A percentile compares a stretch with the other conserved stretches of the same genome.
Conservation (phyloP, 2,113 vertebrate genomes). For the Lasiurus cinereus region DNA sequence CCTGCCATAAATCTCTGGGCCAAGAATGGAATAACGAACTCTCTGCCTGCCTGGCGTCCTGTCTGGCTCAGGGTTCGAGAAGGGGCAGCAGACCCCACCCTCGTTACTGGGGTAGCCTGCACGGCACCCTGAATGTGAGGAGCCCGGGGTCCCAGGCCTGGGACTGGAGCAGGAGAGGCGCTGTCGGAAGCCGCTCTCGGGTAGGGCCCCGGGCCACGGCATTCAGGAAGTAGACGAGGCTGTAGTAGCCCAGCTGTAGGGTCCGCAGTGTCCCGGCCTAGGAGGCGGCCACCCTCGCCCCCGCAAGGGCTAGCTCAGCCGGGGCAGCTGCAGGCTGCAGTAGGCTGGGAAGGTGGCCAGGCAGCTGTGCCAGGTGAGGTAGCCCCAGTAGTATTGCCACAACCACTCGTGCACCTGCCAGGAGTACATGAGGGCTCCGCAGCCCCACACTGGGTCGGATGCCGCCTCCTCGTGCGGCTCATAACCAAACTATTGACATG, state of each 20-base stretch:
- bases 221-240: conserved; percentile 76
- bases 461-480: neutral
- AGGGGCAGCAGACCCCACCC: conserved; percentile 72
- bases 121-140: neutral
- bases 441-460: neutral
- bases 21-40: conserved; percentile 95
- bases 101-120: neutral
- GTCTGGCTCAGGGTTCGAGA: conserved; percentile 73
- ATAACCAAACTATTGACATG: conserved; percentile 31
- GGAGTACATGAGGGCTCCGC: conserved; percentile 87
- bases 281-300: neutral
- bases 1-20: conserved; percentile 96
- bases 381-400: conserved; percentile 94
- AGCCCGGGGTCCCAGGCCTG: conserved; percentile 46
- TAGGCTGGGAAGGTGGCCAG: conserved; percentile 84
- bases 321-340: conserved; percentile 48
- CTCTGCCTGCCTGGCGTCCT: conserved; percentile 90
- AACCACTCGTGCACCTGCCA: conserved; percentile 94
- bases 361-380: conserved; percentile 92
- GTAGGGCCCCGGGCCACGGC: neutral
- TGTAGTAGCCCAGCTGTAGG: conserved; percentile 78
- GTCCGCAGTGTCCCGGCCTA: neutral
- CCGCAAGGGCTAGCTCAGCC: neutral
- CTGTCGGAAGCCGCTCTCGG: neutral
- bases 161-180: neutral